phyloP scores from a whole-genome alignment of 2,888 invertebrate genomes.

The Argynnis bischoffii region DNA sequence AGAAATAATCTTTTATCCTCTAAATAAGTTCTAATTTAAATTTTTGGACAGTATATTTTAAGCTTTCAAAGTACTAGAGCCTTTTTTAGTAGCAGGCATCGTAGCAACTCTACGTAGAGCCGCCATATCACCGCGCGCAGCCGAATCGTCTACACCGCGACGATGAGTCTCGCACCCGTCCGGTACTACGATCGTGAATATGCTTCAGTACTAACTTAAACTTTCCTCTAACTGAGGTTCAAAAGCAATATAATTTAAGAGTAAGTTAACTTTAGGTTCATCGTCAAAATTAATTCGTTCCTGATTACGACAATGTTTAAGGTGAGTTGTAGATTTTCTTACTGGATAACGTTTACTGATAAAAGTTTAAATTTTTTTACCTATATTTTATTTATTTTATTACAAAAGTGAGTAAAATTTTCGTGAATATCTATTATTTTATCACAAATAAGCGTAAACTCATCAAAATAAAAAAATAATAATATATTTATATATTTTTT shows the following conservation, averaged over 20 bases:
- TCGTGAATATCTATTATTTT: too few relatives aligned
- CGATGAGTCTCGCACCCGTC: conserved; percentile 50
- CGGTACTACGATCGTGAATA: conserved; percentile 34
- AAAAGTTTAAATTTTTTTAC: too few relatives aligned
- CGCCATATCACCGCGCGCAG: conserved; percentile 65
- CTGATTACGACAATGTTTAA: conserved; percentile 50
- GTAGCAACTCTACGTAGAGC: conserved; percentile 41
- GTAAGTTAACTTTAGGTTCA: conserved; percentile 41
- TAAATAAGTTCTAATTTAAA: neutral
- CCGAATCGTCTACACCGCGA: conserved; percentile 51
- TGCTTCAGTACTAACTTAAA: conserved; percentile 42
- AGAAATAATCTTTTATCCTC: too few relatives aligned
- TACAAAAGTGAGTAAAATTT: too few relatives aligned
- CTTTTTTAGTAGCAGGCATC: neutral
- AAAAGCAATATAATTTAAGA: conserved; percentile 45
- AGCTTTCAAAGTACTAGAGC: neutral
- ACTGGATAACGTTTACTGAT: neutral
- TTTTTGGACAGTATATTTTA: neutral
- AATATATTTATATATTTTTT: too few relatives aligned
- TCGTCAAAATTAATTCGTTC: conserved; percentile 34
- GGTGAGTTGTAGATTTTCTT: conserved; percentile 53
- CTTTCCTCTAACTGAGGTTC: conserved; percentile 47
- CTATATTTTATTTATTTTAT: too few relatives aligned
- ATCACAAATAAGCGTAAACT: too few relatives aligned
- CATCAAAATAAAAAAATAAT: too few relatives aligned